Conservation (phyloP, 1,140 invertebrate genomes). For the Microplitis mediator region DNA sequence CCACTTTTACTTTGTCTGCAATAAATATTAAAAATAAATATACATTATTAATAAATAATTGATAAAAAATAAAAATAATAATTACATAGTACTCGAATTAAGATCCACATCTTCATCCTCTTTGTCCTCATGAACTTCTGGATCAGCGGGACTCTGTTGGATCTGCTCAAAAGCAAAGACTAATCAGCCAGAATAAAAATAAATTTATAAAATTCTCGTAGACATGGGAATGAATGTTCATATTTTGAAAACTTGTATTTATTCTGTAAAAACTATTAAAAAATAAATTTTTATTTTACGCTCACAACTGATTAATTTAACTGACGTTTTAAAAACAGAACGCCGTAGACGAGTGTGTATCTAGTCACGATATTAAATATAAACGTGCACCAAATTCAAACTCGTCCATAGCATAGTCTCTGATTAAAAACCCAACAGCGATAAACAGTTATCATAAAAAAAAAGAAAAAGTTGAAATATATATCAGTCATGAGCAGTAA, state of each 20-base stretch:
- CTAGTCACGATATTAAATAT: slow-evolving; percentile 71
- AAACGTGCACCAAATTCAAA: slow-evolving; percentile 78
- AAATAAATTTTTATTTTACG: not conserved
- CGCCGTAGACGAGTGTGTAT: slow-evolving; percentile 84
- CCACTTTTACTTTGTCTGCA: slow-evolving; percentile 39
- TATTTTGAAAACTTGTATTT: not conserved
- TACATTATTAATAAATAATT: not conserved
- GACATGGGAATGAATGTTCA: not conserved
- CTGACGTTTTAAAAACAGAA: slow-evolving; percentile 50
- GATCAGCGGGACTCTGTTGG: slow-evolving; percentile 28
- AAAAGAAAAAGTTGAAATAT: not conserved
- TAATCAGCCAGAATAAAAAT: slow-evolving; percentile 9
- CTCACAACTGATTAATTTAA: not conserved
- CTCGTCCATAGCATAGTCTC: slow-evolving; percentile 71
- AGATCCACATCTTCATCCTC: slow-evolving; percentile 18
- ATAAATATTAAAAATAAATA: slow-evolving; percentile 35
- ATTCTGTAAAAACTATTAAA: too few species aligned
- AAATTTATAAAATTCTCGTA: not conserved
- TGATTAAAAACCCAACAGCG: slow-evolving; percentile 22
- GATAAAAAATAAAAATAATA: not conserved
- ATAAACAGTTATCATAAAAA: too few species aligned
- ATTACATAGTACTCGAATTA: slow-evolving; percentile 27
- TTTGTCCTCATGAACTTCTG: slow-evolving; percentile 24
- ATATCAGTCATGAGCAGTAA: not conserved
- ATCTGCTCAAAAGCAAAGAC: slow-evolving; percentile 32